These are phyloP conservation scores for Agonopterix subpropinquella DNA, from an alignment of 2,888 invertebrate species.

Conservation along the genomic window DNA sequence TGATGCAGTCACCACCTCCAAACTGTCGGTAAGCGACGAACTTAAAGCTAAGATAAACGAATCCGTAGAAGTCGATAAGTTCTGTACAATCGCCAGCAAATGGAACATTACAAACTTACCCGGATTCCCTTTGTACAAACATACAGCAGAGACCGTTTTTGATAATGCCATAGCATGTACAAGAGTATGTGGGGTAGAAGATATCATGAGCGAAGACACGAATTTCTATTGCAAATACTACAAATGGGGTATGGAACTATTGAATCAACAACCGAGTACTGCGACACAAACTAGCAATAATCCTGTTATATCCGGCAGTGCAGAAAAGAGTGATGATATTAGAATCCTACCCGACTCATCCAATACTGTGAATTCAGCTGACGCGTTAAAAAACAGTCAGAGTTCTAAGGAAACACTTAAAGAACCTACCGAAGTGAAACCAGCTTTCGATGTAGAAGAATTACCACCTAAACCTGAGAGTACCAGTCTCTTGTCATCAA, in stretches of 20 bases:
- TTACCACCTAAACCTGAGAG: too few relatives aligned
- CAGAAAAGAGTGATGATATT: too few relatives aligned
- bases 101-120: conserved; percentile 41
- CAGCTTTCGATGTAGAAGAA: too few relatives aligned
- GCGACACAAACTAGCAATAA: conserved; percentile 4
- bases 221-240: conserved; percentile 60
- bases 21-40: conserved; percentile 29
- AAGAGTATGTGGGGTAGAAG: conserved; percentile 42
- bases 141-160: conserved; percentile 28
- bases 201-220: conserved; percentile 32
- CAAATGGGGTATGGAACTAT: conserved; percentile 44
- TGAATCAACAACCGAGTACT: conserved; percentile 19
- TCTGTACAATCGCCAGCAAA: conserved; percentile 36
- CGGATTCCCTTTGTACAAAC: conserved; percentile 27
- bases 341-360: too few relatives aligned
- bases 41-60: conserved; percentile 28
- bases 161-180: conserved; percentile 31
- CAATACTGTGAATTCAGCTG: too few relatives aligned
- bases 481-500: too few relatives aligned
- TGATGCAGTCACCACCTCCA: conserved; percentile 23
- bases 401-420: too few relatives aligned
- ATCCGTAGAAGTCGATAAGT: conserved; percentile 29
- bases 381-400: too few relatives aligned
- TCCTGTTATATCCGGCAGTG: background rate
- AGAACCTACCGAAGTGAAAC: too few relatives aligned